Conservation (phyloP, 2,797 vertebrate genomes). For the Amazona ochrocephala region DNA sequence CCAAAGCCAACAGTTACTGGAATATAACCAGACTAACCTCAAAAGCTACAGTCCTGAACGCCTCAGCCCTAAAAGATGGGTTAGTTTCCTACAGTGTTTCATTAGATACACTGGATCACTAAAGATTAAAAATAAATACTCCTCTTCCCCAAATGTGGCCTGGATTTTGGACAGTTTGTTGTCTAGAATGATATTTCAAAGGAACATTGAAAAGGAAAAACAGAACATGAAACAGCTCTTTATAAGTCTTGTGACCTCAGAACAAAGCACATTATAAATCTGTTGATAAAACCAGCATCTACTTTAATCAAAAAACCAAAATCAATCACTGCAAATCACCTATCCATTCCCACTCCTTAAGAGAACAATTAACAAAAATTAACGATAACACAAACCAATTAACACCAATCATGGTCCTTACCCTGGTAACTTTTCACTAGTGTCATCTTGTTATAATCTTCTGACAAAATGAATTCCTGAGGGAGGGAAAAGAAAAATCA, state of each 20-base stretch:
- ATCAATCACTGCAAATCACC: not conserved
- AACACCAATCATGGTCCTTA: conserved; percentile 70
- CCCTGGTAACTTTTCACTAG: conserved; percentile 90
- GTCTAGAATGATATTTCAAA: not conserved
- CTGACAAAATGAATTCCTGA: conserved; percentile 95
- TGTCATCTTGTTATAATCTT: conserved; percentile 98
- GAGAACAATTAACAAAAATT: not conserved
- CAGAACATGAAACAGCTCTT: not conserved
- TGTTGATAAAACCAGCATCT: not conserved
- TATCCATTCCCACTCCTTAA: not conserved
- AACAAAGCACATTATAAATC: not conserved
- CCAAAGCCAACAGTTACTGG: not conserved
- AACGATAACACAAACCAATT: not conserved
- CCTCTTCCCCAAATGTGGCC: not conserved
- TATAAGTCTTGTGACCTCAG: not conserved
- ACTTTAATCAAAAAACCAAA: not conserved
- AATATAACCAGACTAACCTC: not conserved
- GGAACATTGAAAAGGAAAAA: not conserved
- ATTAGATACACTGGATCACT: not conserved
- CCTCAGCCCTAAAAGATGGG: not conserved
- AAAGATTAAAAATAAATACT: not conserved
- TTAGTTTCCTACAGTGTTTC: not conserved
- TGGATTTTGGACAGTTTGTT: not conserved
- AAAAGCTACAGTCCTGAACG: not conserved
- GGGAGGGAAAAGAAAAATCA: conserved; percentile 46